Percentiles rank a stretch among this genome's conserved stretches.
These are phyloP conservation scores for Patiria miniata DNA, from an alignment of 35 echinoderm and acorn worm species.

Conservation along the genomic window DNA sequence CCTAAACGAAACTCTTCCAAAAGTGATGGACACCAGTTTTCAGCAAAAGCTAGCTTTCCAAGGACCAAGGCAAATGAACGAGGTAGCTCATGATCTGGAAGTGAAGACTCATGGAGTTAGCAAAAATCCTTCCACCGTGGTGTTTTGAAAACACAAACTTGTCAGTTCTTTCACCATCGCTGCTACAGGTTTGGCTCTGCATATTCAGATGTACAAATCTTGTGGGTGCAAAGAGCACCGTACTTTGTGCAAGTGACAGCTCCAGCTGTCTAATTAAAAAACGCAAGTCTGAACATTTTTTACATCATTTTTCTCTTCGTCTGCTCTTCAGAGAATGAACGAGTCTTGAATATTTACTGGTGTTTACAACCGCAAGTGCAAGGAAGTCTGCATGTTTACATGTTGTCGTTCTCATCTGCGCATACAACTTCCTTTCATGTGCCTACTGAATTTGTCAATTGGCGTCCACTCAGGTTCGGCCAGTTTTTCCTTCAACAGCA, in stretches of 20 bases:
- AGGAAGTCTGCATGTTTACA: not conserved
- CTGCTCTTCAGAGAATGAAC: not conserved
- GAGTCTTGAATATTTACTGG: not conserved
- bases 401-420: not conserved
- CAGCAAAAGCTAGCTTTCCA: too few relatives aligned
- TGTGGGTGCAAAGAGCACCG: not conserved
- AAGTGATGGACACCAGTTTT: too few relatives aligned
- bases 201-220: too few relatives aligned
- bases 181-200: too few relatives aligned
- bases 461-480: not conserved
- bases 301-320: not conserved
- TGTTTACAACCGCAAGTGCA: not conserved
- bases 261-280: slow-evolving; percentile 9
- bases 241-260: not conserved
- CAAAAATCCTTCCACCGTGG: too few relatives aligned
- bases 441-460: not conserved
- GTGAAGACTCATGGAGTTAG: too few relatives aligned
- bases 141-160: too few relatives aligned
- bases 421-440: not conserved
- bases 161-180: too few relatives aligned
- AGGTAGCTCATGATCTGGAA: too few relatives aligned
- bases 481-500: not conserved
- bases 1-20: too few relatives aligned
- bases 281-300: not conserved
- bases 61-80: too few relatives aligned